These are phyloP conservation scores for Recurvirostra avosetta DNA, from an alignment of 2,113 vertebrate genomes.

Conservation along the genomic window DNA sequence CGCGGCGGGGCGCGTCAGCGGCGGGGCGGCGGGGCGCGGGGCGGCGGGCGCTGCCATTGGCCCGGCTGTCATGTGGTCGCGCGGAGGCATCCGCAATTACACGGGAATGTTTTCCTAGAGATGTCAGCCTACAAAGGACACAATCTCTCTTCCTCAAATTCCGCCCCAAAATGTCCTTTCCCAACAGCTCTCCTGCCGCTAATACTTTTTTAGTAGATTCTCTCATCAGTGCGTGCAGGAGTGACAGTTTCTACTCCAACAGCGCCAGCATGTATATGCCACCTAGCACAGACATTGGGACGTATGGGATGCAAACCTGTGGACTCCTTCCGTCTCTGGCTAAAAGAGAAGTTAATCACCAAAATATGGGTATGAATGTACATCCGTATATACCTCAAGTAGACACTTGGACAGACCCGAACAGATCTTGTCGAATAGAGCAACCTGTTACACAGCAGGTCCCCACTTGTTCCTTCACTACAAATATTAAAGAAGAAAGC, in stretches of 20 bases:
- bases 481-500: constrained; percentile 98
- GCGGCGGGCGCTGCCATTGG: constrained; percentile 99
- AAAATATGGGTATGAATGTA: constrained; percentile 98
- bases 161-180: constrained; percentile 98
- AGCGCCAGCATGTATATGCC: constrained; percentile 99
- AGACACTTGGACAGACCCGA: constrained; percentile 97
- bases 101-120: constrained; percentile 99
- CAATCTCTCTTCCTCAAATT: constrained; percentile 93
- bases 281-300: constrained; percentile 96
- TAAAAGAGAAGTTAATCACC: constrained; percentile 97
- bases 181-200: constrained; percentile 97
- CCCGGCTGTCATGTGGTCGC: constrained; percentile 96
- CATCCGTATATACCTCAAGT: constrained; percentile 99
- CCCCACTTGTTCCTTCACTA: constrained; percentile 94
- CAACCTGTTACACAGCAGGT: constrained; percentile 93
- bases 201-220: constrained; percentile 99
- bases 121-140: constrained; percentile 99
- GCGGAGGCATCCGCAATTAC: constrained; percentile 96
- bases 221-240: constrained; percentile 96
- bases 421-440: constrained; percentile 93
- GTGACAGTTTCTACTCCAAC: constrained; percentile 97
- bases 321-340: constrained; percentile 98
- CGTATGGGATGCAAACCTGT: constrained; percentile 99
- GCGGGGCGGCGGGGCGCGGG: constrained; percentile 84
- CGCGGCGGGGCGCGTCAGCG: constrained; percentile 57